Evolutionary conservation across 2,888 invertebrate species (phyloP).

Genomic region (Boloria selene): DNA sequence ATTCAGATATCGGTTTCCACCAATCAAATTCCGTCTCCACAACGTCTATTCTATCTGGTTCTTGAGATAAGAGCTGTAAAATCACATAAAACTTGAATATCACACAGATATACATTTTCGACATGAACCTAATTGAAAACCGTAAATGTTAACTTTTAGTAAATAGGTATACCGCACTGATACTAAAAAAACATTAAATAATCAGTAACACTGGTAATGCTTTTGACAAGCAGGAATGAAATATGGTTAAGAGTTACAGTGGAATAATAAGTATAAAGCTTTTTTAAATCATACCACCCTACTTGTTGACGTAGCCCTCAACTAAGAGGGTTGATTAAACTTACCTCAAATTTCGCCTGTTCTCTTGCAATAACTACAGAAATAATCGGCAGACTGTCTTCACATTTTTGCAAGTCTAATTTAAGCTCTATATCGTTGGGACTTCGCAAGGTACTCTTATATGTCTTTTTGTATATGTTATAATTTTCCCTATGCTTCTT

Average conservation of each 20-base stretch:
- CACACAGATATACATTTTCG: too few relatives aligned
- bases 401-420: slow-evolving; percentile 87
- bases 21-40: slow-evolving; percentile 76
- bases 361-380: slow-evolving; percentile 90
- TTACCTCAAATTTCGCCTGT: slow-evolving; percentile 89
- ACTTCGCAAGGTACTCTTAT: slow-evolving; percentile 86
- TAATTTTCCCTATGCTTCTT: slow-evolving; percentile 86
- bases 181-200: too few relatives aligned
- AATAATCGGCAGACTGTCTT: slow-evolving; percentile 87
- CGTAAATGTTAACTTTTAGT: too few relatives aligned
- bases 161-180: too few relatives aligned
- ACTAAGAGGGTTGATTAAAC: slow-evolving; percentile 17
- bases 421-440: slow-evolving; percentile 89
- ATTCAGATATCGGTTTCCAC: slow-evolving; percentile 68
- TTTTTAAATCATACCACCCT: too few relatives aligned
- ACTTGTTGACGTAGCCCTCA: neutral
- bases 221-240: too few relatives aligned
- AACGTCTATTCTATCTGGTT: slow-evolving; percentile 72
- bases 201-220: too few relatives aligned
- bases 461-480: slow-evolving; percentile 85
- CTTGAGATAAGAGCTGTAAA: slow-evolving; percentile 64
- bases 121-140: too few relatives aligned
- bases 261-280: too few relatives aligned
- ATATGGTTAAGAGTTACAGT: too few relatives aligned
- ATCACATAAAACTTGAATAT: neutral